Base-by-base conservation (phyloP, 2,113 vertebrate genomes). In the Pterocles burchelli region DNA sequence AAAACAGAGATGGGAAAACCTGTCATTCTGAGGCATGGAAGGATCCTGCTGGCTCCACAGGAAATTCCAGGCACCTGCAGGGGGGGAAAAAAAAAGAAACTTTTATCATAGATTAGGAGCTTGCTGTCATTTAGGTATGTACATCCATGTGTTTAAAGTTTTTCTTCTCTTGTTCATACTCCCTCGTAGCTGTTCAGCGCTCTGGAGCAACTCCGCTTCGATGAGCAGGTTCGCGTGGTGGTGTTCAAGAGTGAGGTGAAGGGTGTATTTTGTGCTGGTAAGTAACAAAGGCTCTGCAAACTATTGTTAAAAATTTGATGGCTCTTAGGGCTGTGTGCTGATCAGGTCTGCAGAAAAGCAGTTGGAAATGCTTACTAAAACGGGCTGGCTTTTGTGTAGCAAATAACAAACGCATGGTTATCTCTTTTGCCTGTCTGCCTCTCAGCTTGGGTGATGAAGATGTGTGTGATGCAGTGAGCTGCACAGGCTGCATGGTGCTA, bases 201-300 rank as follows among this genome's bases (percentile, higher is more conserved):
- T 81, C 95, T 99, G 96, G 98, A 98, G 57, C 84, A 59, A 75
- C 97, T 99, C 59, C 96, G 97, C 75, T 94, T 82, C 20, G 98
- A 99, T 94, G 91, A 95, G 57, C 96, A 97, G 2, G 97, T 98
- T 22, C 98, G 98, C 0, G 99, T 98, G 76, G 97, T 99, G 80
- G 70, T 99, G 92, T 98, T 99, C 95, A 98, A 98, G 97, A 99
- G 99, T 73, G 96, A 97, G 46, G 98, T 99, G 58, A 98, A 98
- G 33, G 99, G 98, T 9, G 98, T 99, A 38, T 99, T 99, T 97
- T 99, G 99, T 97, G 99, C 99, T 97, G 99, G 99, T 99, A 83
- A 72, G 98, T 94, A 55, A 62, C 51, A 65, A 67, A 74, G 43
- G 24, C 51, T 87, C 76, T 87, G 72, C 49, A 49, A 55, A 45